phyloP scores from a whole-genome alignment of 1,140 invertebrate species.

The Stegodyphus mimosarum region DNA sequence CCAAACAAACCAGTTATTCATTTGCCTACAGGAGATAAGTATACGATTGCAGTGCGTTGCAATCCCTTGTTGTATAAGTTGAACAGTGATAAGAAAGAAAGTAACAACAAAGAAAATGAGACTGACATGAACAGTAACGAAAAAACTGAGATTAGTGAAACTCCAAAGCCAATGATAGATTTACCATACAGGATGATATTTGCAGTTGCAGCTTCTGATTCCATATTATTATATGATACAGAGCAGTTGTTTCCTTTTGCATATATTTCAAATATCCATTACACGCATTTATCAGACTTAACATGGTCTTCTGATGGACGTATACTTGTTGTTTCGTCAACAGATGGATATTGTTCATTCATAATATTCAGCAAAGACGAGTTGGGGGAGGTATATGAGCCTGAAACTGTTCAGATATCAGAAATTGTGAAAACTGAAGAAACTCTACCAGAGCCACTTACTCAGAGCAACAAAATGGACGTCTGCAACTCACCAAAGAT shows the following conservation, averaged over 20 bases:
- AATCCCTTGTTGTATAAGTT: slow-evolving; percentile 82
- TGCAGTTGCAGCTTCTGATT: slow-evolving; percentile 88
- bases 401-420: not conserved
- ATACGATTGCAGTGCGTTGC: slow-evolving; percentile 83
- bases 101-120: slow-evolving; percentile 34
- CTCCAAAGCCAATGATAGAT: slow-evolving; percentile 60
- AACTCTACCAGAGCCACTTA: not conserved
- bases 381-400: slow-evolving; percentile 73
- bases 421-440: not conserved
- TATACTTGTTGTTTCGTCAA: slow-evolving; percentile 87
- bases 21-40: slow-evolving; percentile 82
- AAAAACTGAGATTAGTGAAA: not conserved
- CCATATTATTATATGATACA: slow-evolving; percentile 90
- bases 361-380: slow-evolving; percentile 85
- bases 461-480: not conserved
- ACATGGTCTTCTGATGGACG: slow-evolving; percentile 90
- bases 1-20: slow-evolving; percentile 82
- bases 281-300: slow-evolving; percentile 90
- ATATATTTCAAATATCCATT: slow-evolving; percentile 90
- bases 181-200: slow-evolving; percentile 88
- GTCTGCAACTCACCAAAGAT: not conserved
- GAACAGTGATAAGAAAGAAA: slow-evolving; percentile 64
- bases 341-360: slow-evolving; percentile 95
- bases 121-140: slow-evolving; percentile 1
- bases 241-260: slow-evolving; percentile 88